These are phyloP conservation scores for Melanophora roralis DNA, from an alignment of 2,888 invertebrate species.

Conservation along the genomic window DNA sequence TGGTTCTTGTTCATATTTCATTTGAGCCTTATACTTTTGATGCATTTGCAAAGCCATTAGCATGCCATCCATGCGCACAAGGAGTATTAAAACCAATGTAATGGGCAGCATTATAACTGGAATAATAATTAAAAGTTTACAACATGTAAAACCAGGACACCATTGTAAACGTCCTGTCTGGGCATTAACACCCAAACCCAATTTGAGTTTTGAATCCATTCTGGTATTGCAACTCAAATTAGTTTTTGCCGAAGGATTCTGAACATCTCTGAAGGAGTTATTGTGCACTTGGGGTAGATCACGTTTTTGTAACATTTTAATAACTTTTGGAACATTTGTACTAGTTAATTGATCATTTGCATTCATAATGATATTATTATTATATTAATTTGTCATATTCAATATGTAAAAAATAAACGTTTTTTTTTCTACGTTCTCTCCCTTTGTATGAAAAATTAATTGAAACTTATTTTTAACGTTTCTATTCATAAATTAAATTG, in stretches of 20 bases:
- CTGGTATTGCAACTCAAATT: conserved; percentile 4
- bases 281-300: conserved; percentile 68
- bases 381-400: conserved; percentile 32
- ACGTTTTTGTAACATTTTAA: conserved; percentile 48
- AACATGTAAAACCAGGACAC: conserved; percentile 77
- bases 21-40: conserved; percentile 61
- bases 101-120: conserved; percentile 76
- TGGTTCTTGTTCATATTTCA: conserved; percentile 37
- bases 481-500: conserved; percentile 45
- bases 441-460: neutral
- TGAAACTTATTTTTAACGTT: neutral
- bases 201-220: conserved; percentile 63
- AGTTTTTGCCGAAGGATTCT: neutral
- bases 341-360: neutral
- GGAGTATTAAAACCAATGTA: conserved; percentile 72
- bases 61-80: conserved; percentile 75
- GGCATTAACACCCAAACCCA: conserved; percentile 74
- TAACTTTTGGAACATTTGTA: conserved; percentile 26
- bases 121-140: conserved; percentile 75
- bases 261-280: conserved; percentile 31
- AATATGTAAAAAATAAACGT: neutral
- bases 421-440: conserved; percentile 2
- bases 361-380: conserved; percentile 26
- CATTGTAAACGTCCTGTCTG: conserved; percentile 76
- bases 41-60: conserved; percentile 70